Conservation (phyloP, 2,797 vertebrate species). For the Bucorvus abyssinicus region DNA sequence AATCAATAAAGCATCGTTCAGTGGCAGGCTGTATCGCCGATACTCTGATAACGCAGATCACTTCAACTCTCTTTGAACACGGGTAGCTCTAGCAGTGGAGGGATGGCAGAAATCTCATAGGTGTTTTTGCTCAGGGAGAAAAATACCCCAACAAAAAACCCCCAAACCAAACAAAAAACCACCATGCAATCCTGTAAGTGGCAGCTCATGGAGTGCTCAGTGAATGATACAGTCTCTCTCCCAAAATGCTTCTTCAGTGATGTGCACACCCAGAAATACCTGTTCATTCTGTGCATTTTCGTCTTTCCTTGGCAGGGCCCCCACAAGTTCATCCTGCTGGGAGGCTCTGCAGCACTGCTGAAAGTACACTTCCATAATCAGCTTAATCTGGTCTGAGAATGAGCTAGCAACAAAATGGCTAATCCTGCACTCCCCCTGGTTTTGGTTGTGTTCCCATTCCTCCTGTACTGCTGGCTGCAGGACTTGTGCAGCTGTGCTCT, state of each 20-base stretch:
- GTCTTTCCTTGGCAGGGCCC: neutral
- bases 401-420: neutral
- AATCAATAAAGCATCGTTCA: neutral
- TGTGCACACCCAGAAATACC: neutral
- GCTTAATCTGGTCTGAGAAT: neutral
- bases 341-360: neutral
- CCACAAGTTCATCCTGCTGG: neutral
- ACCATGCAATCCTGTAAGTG: neutral
- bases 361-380: neutral
- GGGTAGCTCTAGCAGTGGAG: neutral
- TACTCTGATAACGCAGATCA: neutral
- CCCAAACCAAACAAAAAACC: neutral
- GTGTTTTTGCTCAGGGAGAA: neutral
- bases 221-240: neutral
- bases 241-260: too few species aligned
- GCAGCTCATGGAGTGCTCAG: neutral
- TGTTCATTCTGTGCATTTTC: neutral
- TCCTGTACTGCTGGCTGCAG: neutral
- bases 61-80: neutral
- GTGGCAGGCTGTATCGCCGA: neutral
- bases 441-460: neutral
- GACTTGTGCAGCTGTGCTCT: neutral
- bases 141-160: too few species aligned
- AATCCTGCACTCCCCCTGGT: rapidly evolving
- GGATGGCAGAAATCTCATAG: neutral